These are phyloP conservation scores for Palloptera scutellata DNA, from an alignment of 2,888 invertebrate species.

Conservation along the genomic window DNA sequence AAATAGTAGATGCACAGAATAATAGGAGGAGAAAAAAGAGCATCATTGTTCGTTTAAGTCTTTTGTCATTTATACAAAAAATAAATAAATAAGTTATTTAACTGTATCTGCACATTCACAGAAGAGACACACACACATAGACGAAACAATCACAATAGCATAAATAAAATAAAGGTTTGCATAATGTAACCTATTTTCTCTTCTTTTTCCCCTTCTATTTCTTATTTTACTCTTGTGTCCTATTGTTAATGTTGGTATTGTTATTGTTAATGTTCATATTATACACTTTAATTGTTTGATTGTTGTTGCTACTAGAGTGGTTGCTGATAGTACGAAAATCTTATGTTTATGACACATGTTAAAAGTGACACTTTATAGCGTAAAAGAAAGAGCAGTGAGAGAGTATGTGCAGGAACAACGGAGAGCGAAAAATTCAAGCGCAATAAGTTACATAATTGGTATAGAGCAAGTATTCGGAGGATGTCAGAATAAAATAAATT, in stretches of 20 bases:
- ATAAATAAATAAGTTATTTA: background rate
- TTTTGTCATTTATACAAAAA: background rate
- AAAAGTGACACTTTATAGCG: slow-evolving; percentile 23
- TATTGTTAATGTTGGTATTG: background rate
- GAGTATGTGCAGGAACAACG: too few relatives aligned
- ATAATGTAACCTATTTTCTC: too few relatives aligned
- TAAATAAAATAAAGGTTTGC: too few relatives aligned
- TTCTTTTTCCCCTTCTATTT: too few relatives aligned
- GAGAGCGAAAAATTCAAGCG: too few relatives aligned
- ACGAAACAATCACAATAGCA: background rate
- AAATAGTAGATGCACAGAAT: too few relatives aligned
- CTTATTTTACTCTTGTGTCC: too few relatives aligned
- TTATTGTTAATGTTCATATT: background rate
- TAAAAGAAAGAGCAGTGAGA: background rate
- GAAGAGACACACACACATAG: background rate
- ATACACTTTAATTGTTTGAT: background rate
- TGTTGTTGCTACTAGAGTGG: background rate
- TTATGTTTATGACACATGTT: slow-evolving; percentile 23
- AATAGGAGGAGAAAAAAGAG: background rate
- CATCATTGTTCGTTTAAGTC: background rate
- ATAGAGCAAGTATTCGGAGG: too few relatives aligned
- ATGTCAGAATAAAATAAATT: too few relatives aligned
- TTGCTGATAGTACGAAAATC: slow-evolving; percentile 21
- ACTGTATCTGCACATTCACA: background rate
- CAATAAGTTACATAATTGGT: too few relatives aligned